A percentile compares a stretch with the other conserved stretches of the same genome.
These are phyloP conservation scores for Macroglossus sobrinus DNA, from an alignment of 2,113 vertebrate genomes.

Conservation along the genomic window DNA sequence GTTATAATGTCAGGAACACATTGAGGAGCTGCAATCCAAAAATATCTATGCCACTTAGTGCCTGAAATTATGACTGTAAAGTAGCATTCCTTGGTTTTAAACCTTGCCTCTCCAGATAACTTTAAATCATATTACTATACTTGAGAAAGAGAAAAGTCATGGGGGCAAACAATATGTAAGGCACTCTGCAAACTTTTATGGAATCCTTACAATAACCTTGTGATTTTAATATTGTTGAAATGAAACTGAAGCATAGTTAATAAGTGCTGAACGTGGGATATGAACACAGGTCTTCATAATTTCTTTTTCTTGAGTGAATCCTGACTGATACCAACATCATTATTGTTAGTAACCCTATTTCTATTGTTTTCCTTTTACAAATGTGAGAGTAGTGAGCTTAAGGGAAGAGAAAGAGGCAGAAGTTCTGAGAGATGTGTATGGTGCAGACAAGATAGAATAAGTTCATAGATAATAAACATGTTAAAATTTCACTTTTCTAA, in stretches of 20 bases:
- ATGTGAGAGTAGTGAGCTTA: background rate
- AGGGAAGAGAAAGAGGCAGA: background rate
- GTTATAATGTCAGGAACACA: background rate
- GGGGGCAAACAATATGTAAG: background rate
- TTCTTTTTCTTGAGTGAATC: background rate
- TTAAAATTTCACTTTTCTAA: background rate
- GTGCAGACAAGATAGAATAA: background rate
- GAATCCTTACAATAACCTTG: background rate
- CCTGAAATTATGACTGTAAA: conserved; percentile 12
- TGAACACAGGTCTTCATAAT: background rate
- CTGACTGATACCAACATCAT: background rate
- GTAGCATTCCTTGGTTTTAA: conserved; percentile 8
- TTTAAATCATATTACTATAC: background rate
- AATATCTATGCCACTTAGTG: conserved; percentile 24
- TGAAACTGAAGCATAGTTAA: background rate
- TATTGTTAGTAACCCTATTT: background rate
- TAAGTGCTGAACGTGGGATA: background rate
- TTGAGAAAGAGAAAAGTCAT: background rate
- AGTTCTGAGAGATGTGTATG: background rate
- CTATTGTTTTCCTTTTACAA: background rate
- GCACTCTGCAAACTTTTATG: background rate
- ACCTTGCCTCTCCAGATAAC: background rate
- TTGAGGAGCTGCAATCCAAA: background rate
- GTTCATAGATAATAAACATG: background rate
- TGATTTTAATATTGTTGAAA: background rate